Percentiles rank a stretch among this genome's conserved stretches.
Conservation (phyloP, 2,888 invertebrate genomes). For the Drosophila recens region DNA sequence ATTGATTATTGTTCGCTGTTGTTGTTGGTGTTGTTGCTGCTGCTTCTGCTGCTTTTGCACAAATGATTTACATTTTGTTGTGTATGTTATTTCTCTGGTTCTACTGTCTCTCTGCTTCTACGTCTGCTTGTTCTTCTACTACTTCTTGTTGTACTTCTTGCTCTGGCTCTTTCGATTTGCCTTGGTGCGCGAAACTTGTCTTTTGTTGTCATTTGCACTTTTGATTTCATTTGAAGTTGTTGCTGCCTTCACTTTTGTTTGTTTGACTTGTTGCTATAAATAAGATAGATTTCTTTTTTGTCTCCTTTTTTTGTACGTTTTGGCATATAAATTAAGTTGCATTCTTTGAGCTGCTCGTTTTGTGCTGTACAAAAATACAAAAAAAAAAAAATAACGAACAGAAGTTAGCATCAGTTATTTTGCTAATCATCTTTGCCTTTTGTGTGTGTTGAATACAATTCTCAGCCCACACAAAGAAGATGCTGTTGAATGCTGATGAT, state of each 20-base stretch:
- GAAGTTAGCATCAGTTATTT: slow-evolving; percentile 40
- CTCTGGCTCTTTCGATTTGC: slow-evolving; percentile 23
- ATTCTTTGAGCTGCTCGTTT: slow-evolving; percentile 46
- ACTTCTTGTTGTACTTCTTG: slow-evolving; percentile 24
- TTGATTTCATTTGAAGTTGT: slow-evolving; percentile 80
- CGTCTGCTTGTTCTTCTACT: slow-evolving; percentile 18
- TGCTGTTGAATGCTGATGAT: slow-evolving; percentile 34
- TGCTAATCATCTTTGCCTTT: slow-evolving; percentile 50
- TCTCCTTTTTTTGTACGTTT: slow-evolving; percentile 33
- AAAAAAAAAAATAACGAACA: neutral
- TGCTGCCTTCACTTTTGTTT: slow-evolving; percentile 49
- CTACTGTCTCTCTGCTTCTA: neutral
- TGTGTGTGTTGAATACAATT: slow-evolving; percentile 43
- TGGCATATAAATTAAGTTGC: slow-evolving; percentile 71
- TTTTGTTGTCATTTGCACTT: slow-evolving; percentile 81
- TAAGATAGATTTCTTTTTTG: slow-evolving; percentile 15
- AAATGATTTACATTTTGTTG: slow-evolving; percentile 72
- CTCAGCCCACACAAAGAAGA: slow-evolving; percentile 63
- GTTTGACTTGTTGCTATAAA: slow-evolving; percentile 54
- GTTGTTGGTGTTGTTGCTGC: slow-evolving; percentile 19
- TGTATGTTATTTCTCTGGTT: slow-evolving; percentile 39
- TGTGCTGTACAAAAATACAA: slow-evolving; percentile 27
- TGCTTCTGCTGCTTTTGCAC: slow-evolving; percentile 49
- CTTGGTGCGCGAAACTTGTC: slow-evolving; percentile 55
- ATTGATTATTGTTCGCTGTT: slow-evolving; percentile 71